Evolutionary conservation across 2,888 invertebrate genomes (phyloP), one percentile per base, ranked within the genome.

Genomic region (Meiosimyza decipiens): DNA sequence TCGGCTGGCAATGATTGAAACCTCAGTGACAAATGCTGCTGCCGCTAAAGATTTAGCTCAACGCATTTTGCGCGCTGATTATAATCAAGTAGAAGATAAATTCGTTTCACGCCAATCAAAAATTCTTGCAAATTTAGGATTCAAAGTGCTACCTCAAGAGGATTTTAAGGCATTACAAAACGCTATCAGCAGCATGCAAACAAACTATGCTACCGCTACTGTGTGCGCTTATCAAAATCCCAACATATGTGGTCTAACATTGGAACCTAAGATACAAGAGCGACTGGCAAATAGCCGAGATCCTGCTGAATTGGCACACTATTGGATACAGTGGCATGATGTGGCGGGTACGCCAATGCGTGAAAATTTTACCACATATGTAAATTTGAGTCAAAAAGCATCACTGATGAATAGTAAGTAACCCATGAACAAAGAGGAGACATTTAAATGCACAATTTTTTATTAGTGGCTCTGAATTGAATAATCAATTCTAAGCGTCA

Each of bases 301-400:
- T 83, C 92, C 94, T 0, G 91, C 93, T 1, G 93, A 94, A 82
- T 85, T 97, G 78, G 90, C 92, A 79, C 90, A 94, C 82, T 89
- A 91, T 3, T 97, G 96, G 96, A 85, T 90, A 7, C 90, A 93
- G 79, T 97, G 95, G 95, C 90, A 96, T 77, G 91, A 93, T 74
- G 91, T 89, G 16, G 92, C 92, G 0, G 94, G 93, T 0, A 90
- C 92, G 2, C 89, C 89, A 66, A 89, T 91, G 47, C 89, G 90
- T 15, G 84, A 88, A 2, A 88, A 91, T 80, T 94, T 91, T 82
- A 88, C 90, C 16, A 89, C 91, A 76, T 94, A 94, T 81, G 91
- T 93, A 0, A 86, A 88, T 28, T 81, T 94, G 16, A 89, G 90
- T 73, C 91, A 92, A 75, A 92, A 93, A 84, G 92, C 92, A 3